phyloP scores from a whole-genome alignment of 2,888 invertebrate genomes.

The Pherbina coryleti region DNA sequence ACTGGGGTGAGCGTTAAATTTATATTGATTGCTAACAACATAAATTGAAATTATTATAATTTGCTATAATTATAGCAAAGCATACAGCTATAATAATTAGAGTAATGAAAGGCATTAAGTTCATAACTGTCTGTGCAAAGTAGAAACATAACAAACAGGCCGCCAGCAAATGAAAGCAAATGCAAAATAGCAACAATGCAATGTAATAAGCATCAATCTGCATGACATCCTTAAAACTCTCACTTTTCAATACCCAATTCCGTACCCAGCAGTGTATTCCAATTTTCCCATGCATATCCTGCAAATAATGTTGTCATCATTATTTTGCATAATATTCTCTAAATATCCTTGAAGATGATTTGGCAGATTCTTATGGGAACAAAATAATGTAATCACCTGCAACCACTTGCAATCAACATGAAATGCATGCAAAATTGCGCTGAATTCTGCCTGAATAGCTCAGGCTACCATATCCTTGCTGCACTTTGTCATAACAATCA shows the following conservation, averaged over 20 bases:
- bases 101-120: background rate
- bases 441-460: background rate
- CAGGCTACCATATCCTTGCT: background rate
- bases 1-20: slow-evolving; percentile 15
- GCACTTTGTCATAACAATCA: slow-evolving; percentile 14
- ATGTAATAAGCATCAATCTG: background rate
- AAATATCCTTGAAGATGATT: slow-evolving; percentile 4
- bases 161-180: background rate
- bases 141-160: background rate
- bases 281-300: slow-evolving; percentile 5
- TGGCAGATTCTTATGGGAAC: slow-evolving; percentile 25
- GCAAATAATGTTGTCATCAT: slow-evolving; percentile 14
- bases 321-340: slow-evolving; percentile 36
- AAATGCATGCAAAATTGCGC: slow-evolving; percentile 35
- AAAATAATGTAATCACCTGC: slow-evolving; percentile 40
- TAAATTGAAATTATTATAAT: slow-evolving; percentile 24
- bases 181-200: background rate
- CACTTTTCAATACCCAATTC: background rate
- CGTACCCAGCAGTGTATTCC: background rate
- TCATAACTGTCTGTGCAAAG: background rate
- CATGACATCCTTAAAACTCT: background rate
- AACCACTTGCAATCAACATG: background rate
- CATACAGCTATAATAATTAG: background rate
- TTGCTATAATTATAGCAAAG: slow-evolving; percentile 2
- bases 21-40: slow-evolving; percentile 25